Conservation (phyloP, 2,888 invertebrate species). For the Troides aeacus region DNA sequence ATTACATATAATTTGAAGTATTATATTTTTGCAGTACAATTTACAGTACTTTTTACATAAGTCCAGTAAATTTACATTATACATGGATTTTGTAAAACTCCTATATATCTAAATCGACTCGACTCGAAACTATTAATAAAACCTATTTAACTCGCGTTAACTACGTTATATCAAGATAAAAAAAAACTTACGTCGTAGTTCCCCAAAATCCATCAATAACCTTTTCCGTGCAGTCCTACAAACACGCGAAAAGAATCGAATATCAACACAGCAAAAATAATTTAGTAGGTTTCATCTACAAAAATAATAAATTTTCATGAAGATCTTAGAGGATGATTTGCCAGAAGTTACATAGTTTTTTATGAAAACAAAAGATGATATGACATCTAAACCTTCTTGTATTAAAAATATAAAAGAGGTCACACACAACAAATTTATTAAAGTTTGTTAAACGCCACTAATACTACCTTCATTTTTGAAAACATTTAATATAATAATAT, state of each 20-base stretch:
- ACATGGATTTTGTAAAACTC: too few species aligned
- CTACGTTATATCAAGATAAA: neutral
- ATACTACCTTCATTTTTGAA: too few species aligned
- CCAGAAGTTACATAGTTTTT: constrained; percentile 21
- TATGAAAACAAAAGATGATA: constrained; percentile 17
- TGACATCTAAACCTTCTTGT: constrained; percentile 1
- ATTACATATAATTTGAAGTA: neutral
- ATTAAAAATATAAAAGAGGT: neutral
- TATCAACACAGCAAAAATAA: constrained; percentile 4
- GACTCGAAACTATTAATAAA: too few species aligned
- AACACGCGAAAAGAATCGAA: constrained; percentile 2
- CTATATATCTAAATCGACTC: too few species aligned
- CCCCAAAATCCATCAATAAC: constrained; percentile 27
- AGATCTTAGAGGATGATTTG: constrained; percentile 12
- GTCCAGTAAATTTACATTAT: too few species aligned
- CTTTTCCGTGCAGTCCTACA: neutral
- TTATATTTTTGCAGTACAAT: neutral
- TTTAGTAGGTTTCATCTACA: constrained; percentile 12
- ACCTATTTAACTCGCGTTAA: neutral
- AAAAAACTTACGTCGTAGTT: constrained; percentile 30
- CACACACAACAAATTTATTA: neutral
- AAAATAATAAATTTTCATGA: constrained; percentile 21
- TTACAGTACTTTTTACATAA: too few species aligned
- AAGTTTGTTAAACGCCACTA: neutral
- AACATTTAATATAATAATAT: too few species aligned